phyloP scores from a whole-genome alignment of 2,113 vertebrate species.

The Hystrix brachyura region DNA sequence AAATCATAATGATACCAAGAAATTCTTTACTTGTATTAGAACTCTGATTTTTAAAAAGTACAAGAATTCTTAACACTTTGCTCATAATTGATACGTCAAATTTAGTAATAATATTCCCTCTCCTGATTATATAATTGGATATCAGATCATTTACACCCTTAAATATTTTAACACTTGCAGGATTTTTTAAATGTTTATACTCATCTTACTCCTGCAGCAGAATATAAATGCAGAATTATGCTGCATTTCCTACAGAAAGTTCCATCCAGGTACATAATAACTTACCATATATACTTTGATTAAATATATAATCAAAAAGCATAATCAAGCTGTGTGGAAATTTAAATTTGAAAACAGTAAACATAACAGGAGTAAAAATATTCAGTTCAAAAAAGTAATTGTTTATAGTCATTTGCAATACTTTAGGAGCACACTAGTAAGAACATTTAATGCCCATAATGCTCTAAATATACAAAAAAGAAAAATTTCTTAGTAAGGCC shows the following conservation, averaged over 20 bases:
- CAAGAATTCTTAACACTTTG: not conserved
- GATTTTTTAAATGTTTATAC: not conserved
- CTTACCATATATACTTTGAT: not conserved
- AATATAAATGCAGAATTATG: not conserved
- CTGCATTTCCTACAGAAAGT: not conserved
- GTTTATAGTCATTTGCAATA: conserved; percentile 35
- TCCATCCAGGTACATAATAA: not conserved
- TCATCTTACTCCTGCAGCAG: not conserved
- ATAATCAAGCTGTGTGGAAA: conserved; percentile 22
- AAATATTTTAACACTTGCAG: not conserved
- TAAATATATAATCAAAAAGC: not conserved
- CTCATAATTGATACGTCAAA: not conserved
- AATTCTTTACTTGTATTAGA: not conserved
- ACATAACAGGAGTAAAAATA: conserved; percentile 41
- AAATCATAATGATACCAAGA: not conserved
- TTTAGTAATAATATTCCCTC: not conserved
- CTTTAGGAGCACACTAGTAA: not conserved
- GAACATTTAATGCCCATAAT: not conserved
- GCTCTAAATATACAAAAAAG: not conserved
- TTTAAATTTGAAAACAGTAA: conserved; percentile 54
- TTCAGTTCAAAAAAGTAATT: conserved; percentile 59
- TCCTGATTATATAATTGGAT: not conserved
- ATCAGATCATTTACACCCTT: not conserved
- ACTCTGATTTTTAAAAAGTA: not conserved
- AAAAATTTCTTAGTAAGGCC: not conserved